A percentile compares a stretch with the other conserved stretches of the same genome.
phyloP scores from a whole-genome alignment of 2,113 vertebrate species.

The Apus apus region DNA sequence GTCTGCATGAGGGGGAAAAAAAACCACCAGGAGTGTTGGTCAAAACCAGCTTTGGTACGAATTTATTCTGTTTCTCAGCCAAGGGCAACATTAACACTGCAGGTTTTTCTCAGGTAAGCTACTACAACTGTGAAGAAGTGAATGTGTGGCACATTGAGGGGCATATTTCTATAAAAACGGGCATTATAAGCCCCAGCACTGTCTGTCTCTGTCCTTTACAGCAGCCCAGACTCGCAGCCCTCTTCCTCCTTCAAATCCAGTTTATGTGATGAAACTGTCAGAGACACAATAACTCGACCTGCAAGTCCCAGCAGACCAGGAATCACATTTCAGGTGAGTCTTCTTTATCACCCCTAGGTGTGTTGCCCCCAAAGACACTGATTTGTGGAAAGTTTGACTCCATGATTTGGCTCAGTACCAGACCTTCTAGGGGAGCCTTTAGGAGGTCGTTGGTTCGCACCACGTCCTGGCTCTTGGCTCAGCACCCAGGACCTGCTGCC shows the following conservation, averaged over 20 bases:
- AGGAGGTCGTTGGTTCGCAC: neutral
- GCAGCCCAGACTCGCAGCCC: neutral
- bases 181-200: neutral
- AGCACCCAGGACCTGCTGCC: neutral
- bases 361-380: neutral
- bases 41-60: neutral
- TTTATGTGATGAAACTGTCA: neutral
- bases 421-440: neutral
- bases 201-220: fast-evolving
- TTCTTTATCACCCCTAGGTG: neutral
- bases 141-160: neutral
- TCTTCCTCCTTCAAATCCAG: neutral
- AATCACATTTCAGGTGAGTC: neutral
- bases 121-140: neutral
- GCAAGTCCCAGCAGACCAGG: neutral
- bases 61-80: neutral
- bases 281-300: neutral
- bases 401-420: neutral
- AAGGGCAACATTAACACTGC: neutral
- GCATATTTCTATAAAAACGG: neutral
- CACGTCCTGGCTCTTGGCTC: neutral
- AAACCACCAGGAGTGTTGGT: too few relatives aligned
- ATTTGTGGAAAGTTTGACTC: neutral
- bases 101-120: neutral
- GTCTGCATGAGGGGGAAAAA: fast-evolving